Conservation (phyloP, 2,797 vertebrate genomes). For the Uromys caudimaculatus region DNA sequence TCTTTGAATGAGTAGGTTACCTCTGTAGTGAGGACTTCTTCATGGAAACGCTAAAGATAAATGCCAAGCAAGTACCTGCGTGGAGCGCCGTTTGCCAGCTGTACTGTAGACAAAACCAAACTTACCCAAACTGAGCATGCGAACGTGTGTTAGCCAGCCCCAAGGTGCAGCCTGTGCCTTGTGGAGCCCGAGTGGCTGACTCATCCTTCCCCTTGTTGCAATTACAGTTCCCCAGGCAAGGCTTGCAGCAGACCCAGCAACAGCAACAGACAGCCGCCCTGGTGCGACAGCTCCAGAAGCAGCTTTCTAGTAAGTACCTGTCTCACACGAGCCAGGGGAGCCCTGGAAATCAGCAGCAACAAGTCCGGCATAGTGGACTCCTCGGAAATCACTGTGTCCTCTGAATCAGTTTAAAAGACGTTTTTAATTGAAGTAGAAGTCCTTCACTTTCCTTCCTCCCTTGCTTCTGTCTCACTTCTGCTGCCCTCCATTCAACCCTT, state of each 20-base stretch:
- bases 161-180: background rate
- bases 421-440: background rate
- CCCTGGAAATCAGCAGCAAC: background rate
- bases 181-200: background rate
- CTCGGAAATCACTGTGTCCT: background rate
- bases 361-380: background rate
- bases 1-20: background rate
- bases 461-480: background rate
- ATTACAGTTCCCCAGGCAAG: conserved; percentile 87
- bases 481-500: background rate
- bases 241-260: conserved; percentile 89
- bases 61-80: background rate
- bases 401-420: background rate
- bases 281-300: conserved; percentile 89
- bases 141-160: background rate
- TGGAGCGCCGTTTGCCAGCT: accelerated
- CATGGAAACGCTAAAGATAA: background rate
- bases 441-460: background rate
- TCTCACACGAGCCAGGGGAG: accelerated
- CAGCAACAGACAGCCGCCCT: conserved; percentile 88
- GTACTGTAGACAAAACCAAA: accelerated
- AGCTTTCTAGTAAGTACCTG: conserved; percentile 88
- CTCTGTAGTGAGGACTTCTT: background rate
- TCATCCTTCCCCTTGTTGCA: background rate
- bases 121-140: accelerated